Evolutionary conservation across 2,113 vertebrate species (phyloP).

Genomic region (Eurystomus gularis): DNA sequence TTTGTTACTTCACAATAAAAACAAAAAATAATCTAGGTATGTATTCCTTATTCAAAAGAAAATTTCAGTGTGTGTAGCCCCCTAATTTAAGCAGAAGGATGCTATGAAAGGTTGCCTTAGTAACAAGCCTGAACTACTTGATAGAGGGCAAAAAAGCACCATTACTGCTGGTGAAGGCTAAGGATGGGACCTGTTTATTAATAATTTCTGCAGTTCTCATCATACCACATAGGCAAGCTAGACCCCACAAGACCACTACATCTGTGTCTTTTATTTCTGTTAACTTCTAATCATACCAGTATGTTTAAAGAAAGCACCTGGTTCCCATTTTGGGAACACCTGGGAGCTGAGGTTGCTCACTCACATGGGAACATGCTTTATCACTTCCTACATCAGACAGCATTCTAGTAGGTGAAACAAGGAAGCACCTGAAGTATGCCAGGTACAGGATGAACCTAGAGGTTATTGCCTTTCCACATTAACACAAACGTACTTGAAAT

Average conservation of each 20-base stretch:
- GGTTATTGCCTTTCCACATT: background rate
- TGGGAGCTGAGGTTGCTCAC: background rate
- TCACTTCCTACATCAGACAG: background rate
- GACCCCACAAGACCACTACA: background rate
- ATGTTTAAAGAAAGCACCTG: background rate
- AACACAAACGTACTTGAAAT: background rate
- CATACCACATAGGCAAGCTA: background rate
- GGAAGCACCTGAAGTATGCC: background rate
- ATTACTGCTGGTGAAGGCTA: background rate
- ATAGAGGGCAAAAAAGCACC: background rate
- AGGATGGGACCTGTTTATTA: background rate
- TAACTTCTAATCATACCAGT: background rate
- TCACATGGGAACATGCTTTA: background rate
- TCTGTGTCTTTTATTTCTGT: background rate
- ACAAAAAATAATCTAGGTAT: background rate
- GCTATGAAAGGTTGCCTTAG: background rate
- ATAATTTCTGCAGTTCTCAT: background rate
- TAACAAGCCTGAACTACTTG: conserved; percentile 1
- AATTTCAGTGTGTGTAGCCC: background rate
- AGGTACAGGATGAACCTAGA: background rate
- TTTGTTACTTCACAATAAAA: background rate
- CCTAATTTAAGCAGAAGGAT: conserved; percentile 16
- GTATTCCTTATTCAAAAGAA: background rate
- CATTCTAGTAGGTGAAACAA: background rate
- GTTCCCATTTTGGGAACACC: accelerated